Base-by-base conservation (phyloP, 2,113 vertebrate species). In the Scortum barcoo region DNA sequence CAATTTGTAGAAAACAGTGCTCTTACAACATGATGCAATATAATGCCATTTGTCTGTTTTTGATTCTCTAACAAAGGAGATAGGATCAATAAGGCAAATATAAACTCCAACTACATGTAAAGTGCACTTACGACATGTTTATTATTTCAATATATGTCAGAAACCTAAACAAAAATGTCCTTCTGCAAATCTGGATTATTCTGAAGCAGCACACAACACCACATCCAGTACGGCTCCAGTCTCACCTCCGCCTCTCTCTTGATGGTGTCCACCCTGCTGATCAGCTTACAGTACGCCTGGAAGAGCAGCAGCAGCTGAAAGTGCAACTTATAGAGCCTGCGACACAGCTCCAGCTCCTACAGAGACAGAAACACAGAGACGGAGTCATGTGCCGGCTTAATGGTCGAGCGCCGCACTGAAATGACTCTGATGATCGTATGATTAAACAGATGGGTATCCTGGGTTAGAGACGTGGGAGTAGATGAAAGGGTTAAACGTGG, bases 221-320 rank as follows among this genome's bases (percentile, higher is more conserved):
- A 8, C 20, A 33, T 51, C 5, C 42, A 69, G 36, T 13, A 7
- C n/a, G 16, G 19, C 24, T 4, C 24, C 2, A 4, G 19, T 74
- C 90, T 95, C 94, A 99, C 98, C 97, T 99, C 97, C 5, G 97
- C 95, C 94, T 98, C 97, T 85, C 97, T 97, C 94, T 96, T 98
- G 87, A 99, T 97, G 76, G 95, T 95, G 85, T 99, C 97, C 86
- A 99, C 97, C 93, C 96, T 96, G 94, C 91, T 97, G 95, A 99
- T 96, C 82, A 99, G 97, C 92, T 99, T 99, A 89, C 97, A 98
- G 86, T 99, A 99, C 72, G 98, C 97, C 94, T 99, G 98, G 93
- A 99, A 99, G 72, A 99, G 96, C 93, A 99, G 97, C 81, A 99
- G 94, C 91, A 99, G 94, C 93, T 99, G 98, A 88, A 99, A 99